Base-by-base conservation (phyloP, 2,888 invertebrate genomes). In the Eupithecia subumbrata region DNA sequence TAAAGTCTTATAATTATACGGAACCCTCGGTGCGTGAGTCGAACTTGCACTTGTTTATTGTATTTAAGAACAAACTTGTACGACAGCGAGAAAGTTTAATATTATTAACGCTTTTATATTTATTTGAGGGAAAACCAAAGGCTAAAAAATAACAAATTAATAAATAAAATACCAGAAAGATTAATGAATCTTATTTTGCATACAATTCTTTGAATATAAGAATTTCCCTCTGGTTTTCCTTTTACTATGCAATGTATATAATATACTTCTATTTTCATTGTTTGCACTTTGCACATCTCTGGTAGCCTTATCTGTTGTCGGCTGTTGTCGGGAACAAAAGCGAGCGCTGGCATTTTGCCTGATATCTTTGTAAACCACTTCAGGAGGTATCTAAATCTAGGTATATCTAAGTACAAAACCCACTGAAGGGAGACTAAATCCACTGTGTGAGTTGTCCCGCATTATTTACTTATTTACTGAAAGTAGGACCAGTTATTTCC, bases 291-390 rank as follows among this genome's bases (percentile, higher is more conserved):
- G 64, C 16, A 63, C 16, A 63, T 16, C 34, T 16, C 64, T 63
- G 67, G 34, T 34, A 60, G 48, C 74, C 43, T 74, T 77, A 64
- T 64, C 64, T 72, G 72, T 63, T 60, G 60, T 69, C 70, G 30
- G 66, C 64, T 72, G 72, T 63, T 60, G 60, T 69, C 70, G 30
- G 66, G 60, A 74, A 74, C 72, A 70, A 77, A 34, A 60, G 40
- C 73, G 56, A 56, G 30, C 34, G 69, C 71, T 77, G 77, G 77
- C 77, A 70, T 22, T 16, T 22, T 72, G 77, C 74, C 77, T 74
- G 52, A 71, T 43, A 71, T 73, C 70, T 71, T 64, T 63, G n/a
- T 43, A 69, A 63, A 68, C 22, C 40, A 71, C 45, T 74, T 72
- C 30, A 64, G 25, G 25, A 56, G 22, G 5, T 60, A 60, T 25